phyloP scores from a whole-genome alignment of 2,797 vertebrate genomes.

The Premnoplex brunnescens region DNA sequence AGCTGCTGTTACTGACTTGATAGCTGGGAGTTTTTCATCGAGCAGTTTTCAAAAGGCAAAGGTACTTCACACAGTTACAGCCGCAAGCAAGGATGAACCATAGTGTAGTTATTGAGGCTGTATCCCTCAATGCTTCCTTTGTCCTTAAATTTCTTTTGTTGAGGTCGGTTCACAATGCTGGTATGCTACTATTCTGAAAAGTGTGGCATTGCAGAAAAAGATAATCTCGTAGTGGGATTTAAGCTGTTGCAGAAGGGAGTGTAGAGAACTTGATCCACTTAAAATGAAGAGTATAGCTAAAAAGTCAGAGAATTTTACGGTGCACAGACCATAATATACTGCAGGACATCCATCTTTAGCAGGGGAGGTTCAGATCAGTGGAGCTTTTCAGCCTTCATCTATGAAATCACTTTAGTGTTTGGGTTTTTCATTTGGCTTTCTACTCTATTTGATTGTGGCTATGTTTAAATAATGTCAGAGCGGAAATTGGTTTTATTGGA shows the following conservation, averaged over 20 bases:
- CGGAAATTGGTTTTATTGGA: slow-evolving; percentile 35
- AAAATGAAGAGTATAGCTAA: not conserved
- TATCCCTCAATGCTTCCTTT: not conserved
- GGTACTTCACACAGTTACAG: not conserved
- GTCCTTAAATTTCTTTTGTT: not conserved
- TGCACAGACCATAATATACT: not conserved
- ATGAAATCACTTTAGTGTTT: slow-evolving; percentile 16
- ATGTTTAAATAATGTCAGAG: slow-evolving; percentile 36
- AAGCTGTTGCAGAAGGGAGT: not conserved
- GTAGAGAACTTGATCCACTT: not conserved
- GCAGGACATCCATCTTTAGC: not conserved
- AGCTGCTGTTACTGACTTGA: not conserved
- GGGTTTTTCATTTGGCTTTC: slow-evolving; percentile 38
- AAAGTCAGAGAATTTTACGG: not conserved
- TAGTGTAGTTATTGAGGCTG: not conserved
- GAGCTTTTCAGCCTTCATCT: not conserved
- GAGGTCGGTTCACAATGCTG: not conserved
- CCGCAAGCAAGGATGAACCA: not conserved
- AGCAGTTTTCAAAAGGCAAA: not conserved
- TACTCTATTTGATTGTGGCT: slow-evolving; percentile 31
- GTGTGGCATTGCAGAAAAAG: not conserved
- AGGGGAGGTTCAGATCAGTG: not conserved
- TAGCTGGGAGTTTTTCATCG: not conserved
- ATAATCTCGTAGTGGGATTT: not conserved
- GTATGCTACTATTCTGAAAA: not conserved